Percentiles rank a stretch among this genome's conserved stretches.
phyloP scores from a whole-genome alignment of 2,888 invertebrate genomes.

The Phaedon cochleariae region DNA sequence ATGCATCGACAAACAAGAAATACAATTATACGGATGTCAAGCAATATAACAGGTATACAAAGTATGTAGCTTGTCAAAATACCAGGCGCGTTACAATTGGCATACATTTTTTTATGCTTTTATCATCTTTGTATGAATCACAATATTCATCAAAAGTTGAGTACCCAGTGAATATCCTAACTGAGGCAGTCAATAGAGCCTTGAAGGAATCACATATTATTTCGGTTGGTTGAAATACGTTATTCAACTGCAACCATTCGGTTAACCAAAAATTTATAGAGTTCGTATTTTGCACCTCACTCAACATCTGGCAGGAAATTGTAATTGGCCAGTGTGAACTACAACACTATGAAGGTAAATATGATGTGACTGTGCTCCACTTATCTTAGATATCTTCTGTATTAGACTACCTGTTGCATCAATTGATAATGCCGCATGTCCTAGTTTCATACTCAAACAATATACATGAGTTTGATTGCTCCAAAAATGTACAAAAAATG shows the following conservation, averaged over 20 bases:
- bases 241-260: slow-evolving; percentile 1
- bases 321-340: neutral
- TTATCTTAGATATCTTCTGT: neutral
- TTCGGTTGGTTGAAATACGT: neutral
- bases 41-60: too few relatives aligned
- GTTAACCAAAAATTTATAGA: neutral
- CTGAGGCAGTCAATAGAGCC: neutral
- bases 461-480: slow-evolving; percentile 7
- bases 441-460: neutral
- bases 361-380: neutral
- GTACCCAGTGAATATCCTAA: slow-evolving; percentile 1
- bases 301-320: slow-evolving; percentile 9
- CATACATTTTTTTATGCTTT: slow-evolving; percentile 1
- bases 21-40: too few relatives aligned
- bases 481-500: slow-evolving; percentile 4
- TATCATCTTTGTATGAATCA: neutral
- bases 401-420: slow-evolving; percentile 3
- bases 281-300: slow-evolving; percentile 6
- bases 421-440: neutral
- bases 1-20: too few relatives aligned
- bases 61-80: too few relatives aligned
- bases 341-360: neutral
- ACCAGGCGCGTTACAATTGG: too few relatives aligned
- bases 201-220: slow-evolving; percentile 7
- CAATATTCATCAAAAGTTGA: neutral